These are phyloP conservation scores for Oreochromis grahami DNA, from an alignment of 2,797 vertebrate genomes.

Conservation along the genomic window DNA sequence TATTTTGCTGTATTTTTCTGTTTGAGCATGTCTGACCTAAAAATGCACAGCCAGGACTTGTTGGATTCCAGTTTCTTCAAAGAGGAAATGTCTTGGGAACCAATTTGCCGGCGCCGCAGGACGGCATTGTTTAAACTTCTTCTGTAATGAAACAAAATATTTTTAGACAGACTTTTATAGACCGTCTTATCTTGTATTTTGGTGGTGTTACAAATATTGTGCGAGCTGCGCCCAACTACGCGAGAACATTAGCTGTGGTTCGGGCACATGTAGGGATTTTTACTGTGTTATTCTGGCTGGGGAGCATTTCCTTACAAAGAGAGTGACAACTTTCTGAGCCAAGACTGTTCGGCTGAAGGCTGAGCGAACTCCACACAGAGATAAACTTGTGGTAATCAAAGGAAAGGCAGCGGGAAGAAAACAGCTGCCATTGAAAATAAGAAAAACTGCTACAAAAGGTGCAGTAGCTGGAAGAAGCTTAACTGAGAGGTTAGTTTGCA, in stretches of 20 bases:
- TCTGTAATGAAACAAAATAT: slow-evolving; percentile 54
- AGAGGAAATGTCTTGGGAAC: slow-evolving; percentile 69
- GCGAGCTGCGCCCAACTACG: neutral
- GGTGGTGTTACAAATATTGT: neutral
- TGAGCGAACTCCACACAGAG: neutral
- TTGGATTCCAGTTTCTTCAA: slow-evolving; percentile 67
- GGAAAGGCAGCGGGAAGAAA: neutral
- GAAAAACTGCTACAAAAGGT: neutral
- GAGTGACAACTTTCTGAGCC: neutral
- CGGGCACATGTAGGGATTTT: neutral
- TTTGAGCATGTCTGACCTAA: slow-evolving; percentile 54
- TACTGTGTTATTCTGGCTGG: neutral
- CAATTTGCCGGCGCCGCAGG: slow-evolving; percentile 62
- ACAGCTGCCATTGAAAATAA: slow-evolving; percentile 2
- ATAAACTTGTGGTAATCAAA: slow-evolving; percentile 10
- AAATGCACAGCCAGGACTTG: slow-evolving; percentile 57
- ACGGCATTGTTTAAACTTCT: slow-evolving; percentile 47
- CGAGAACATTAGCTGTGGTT: neutral
- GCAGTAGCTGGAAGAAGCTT: neutral
- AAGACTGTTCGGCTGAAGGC: neutral
- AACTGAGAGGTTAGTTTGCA: neutral
- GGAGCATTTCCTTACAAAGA: neutral
- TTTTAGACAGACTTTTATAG: slow-evolving; percentile 58
- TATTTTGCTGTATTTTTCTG: slow-evolving; percentile 22
- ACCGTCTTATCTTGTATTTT: slow-evolving; percentile 11